phyloP scores from a whole-genome alignment of 1,140 invertebrate genomes.

The Drosophila albomicans region DNA sequence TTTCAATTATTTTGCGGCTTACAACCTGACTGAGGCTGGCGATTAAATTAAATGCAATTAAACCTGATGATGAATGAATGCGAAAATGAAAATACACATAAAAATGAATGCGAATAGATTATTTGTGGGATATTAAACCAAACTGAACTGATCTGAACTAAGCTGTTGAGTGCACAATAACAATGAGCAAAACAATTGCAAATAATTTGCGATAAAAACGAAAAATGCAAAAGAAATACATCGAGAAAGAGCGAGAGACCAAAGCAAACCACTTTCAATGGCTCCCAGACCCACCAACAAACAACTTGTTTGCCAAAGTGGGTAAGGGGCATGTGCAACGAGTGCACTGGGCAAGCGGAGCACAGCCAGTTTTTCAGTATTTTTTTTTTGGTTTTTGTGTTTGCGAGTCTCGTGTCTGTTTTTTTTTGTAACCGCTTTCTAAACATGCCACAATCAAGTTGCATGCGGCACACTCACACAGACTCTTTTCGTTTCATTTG shows the following conservation, averaged over 20 bases:
- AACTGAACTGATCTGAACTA: not conserved
- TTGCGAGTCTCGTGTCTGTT: not conserved
- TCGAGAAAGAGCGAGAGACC: not conserved
- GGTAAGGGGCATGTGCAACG: conserved; percentile 57
- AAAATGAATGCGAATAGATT: conserved; percentile 25
- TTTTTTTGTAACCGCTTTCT: conserved; percentile 63
- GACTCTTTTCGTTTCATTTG: conserved; percentile 50
- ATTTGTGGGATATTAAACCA: conserved; percentile 30
- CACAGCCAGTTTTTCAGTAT: conserved; percentile 19
- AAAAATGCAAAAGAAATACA: not conserved
- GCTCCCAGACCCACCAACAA: conserved; percentile 11
- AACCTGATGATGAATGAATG: conserved; percentile 49
- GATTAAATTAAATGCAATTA: conserved; percentile 66
- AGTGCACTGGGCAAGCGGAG: conserved; percentile 66
- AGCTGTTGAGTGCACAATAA: not conserved
- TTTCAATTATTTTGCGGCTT: conserved; percentile 34
- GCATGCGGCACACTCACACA: conserved; percentile 26
- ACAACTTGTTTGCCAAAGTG: conserved; percentile 55
- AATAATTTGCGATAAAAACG: conserved; percentile 24
- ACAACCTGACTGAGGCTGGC: not conserved
- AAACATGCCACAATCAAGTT: conserved; percentile 55
- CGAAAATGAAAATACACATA: conserved; percentile 21
- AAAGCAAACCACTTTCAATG: conserved; percentile 42
- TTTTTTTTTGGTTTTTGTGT: not conserved
- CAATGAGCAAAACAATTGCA: conserved; percentile 39